Evolutionary conservation across 1,140 invertebrate species (phyloP).

Genomic region (Lineus longissimus): DNA sequence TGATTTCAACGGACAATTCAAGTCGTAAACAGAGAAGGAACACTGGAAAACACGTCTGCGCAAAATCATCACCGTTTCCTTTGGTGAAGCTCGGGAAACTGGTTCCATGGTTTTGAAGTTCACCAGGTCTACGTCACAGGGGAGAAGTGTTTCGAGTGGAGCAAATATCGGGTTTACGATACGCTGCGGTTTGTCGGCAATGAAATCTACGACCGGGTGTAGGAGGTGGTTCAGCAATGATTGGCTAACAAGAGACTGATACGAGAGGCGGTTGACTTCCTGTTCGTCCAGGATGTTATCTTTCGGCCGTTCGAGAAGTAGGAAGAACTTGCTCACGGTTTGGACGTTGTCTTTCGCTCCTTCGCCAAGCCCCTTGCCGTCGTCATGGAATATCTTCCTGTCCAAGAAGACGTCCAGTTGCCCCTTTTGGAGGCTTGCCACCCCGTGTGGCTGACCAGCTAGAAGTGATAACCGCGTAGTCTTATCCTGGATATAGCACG

Average conservation of each 20-base stretch:
- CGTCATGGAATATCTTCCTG: conserved; percentile 76
- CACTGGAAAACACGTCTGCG: background rate
- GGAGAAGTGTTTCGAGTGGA: background rate
- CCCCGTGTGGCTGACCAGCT: conserved; percentile 80
- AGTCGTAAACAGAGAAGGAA: background rate
- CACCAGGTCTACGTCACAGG: background rate
- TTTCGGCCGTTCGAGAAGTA: conserved; percentile 66
- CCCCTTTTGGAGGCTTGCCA: conserved; percentile 73
- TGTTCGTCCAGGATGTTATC: conserved; percentile 24
- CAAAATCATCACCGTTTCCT: background rate
- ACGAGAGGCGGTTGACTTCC: background rate
- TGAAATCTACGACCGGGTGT: background rate
- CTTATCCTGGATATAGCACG: conserved; percentile 77
- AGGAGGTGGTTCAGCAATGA: too few species aligned
- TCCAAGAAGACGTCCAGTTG: conserved; percentile 86
- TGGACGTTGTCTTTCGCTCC: conserved; percentile 81
- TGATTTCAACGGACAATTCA: background rate
- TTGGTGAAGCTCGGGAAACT: background rate
- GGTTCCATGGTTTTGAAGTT: background rate
- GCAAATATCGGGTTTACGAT: background rate
- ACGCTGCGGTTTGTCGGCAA: background rate
- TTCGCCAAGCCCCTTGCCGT: conserved; percentile 82
- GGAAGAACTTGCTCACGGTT: conserved; percentile 74
- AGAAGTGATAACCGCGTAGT: conserved; percentile 65
- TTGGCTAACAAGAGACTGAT: background rate